Conservation (phyloP, 2,888 invertebrate genomes). For the Hydriomena furcata region DNA sequence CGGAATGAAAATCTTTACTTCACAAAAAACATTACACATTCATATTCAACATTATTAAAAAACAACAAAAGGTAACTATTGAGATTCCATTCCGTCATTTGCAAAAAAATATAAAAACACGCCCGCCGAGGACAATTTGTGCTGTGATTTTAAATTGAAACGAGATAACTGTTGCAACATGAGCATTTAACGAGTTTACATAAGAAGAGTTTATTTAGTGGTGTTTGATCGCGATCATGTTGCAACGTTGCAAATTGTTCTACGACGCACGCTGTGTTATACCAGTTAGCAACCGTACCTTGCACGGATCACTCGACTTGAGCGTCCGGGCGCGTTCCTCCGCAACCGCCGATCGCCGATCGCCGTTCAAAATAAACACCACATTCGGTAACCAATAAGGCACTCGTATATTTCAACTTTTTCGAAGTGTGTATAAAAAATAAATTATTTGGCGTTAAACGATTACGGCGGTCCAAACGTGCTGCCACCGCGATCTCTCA, state of each 20-base stretch:
- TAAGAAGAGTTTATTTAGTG: background rate
- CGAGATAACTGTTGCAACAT: slow-evolving; percentile 44
- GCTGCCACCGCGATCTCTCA: slow-evolving; percentile 25
- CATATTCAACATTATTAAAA: background rate
- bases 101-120: slow-evolving; percentile 60
- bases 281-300: slow-evolving; percentile 86
- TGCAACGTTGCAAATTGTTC: slow-evolving; percentile 53
- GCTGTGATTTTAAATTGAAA: slow-evolving; percentile 15
- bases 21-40: slow-evolving; percentile 4
- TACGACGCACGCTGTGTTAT: slow-evolving; percentile 61
- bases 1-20: slow-evolving; percentile 53
- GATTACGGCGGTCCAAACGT: slow-evolving; percentile 32
- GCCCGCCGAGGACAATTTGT: slow-evolving; percentile 73
- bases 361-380: slow-evolving; percentile 75
- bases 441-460: slow-evolving; percentile 77
- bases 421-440: slow-evolving; percentile 65
- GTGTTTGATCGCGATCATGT: slow-evolving; percentile 14
- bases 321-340: slow-evolving; percentile 89
- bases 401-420: slow-evolving; percentile 81
- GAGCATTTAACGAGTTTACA: slow-evolving; percentile 5
- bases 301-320: slow-evolving; percentile 91
- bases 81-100: slow-evolving; percentile 64
- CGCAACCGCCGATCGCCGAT: slow-evolving; percentile 42
- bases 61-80: slow-evolving; percentile 8
- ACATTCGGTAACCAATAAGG: slow-evolving; percentile 78